A percentile compares a stretch with the other conserved stretches of the same genome.
Evolutionary conservation across 2,797 vertebrate species (phyloP).

Genomic region (Geotrypetes seraphini): DNA sequence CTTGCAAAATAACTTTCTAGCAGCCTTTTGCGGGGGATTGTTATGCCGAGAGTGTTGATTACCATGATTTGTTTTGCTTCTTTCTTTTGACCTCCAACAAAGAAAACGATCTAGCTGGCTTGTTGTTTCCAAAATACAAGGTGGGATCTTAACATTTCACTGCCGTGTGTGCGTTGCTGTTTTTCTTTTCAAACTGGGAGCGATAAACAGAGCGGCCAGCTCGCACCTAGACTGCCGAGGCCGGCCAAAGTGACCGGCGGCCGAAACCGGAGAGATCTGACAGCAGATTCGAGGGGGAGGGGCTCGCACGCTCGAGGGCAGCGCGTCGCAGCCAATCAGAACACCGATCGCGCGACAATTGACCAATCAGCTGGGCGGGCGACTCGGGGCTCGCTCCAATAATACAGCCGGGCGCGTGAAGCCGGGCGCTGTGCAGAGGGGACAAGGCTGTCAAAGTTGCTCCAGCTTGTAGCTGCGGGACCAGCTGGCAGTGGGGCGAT

Average conservation of each 20-base stretch:
- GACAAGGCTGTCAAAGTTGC: background rate
- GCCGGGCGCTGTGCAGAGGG: background rate
- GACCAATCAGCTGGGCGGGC: slow-evolving; percentile 34
- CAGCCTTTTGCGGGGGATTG: too few relatives aligned
- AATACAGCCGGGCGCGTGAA: slow-evolving; percentile 16
- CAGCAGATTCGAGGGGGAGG: background rate
- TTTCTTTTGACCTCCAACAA: background rate
- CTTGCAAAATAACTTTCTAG: too few relatives aligned
- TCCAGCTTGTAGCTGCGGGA: background rate
- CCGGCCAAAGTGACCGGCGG: background rate
- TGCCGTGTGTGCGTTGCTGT: background rate
- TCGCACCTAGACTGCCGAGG: background rate
- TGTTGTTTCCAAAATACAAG: slow-evolving; percentile 1
- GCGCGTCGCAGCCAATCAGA: slow-evolving; percentile 28
- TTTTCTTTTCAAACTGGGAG: background rate
- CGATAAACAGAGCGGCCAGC: background rate
- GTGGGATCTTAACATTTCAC: background rate
- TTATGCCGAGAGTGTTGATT: too few relatives aligned
- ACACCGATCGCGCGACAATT: slow-evolving; percentile 1
- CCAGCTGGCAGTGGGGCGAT: background rate
- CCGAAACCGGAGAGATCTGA: background rate
- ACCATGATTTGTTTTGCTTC: too few relatives aligned
- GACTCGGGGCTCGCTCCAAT: slow-evolving; percentile 9
- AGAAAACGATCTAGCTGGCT: background rate
- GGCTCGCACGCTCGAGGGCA: too few relatives aligned